Evolutionary conservation across 1,140 invertebrate genomes (phyloP), one percentile per base, ranked within the genome.

Genomic region (Popillia japonica): DNA sequence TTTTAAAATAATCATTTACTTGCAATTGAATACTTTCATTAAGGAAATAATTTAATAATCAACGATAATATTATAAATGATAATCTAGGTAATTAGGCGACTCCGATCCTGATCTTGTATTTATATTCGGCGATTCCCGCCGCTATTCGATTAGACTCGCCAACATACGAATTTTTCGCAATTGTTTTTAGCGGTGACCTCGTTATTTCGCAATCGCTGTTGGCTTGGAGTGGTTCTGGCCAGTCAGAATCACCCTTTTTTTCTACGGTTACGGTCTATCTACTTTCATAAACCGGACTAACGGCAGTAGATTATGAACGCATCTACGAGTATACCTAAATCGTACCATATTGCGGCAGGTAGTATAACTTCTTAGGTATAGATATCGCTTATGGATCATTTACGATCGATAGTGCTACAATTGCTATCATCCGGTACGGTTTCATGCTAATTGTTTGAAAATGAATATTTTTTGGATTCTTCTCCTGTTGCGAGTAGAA

Each of bases 81-180:
- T n/a, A n/a, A n/a, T n/a, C n/a, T n/a, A n/a, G 17, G 3, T 9
- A 27, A 64, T 23, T 64, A 64, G 22, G n/a, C 61, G 6, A 64
- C 17, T 64, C 17, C 61, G 61, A 0, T 64, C 17, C 61, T 64
- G 61, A 20, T 64, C 23, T 48, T n/a, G 41, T 59, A 59, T 11
- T 22, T 22, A 17, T 17, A 17, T 6, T 64, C 61, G 61, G 61
- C 23, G 3, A 22, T 23, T 64, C 3, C 17, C 61, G 61, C 11
- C 23, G 23, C 17, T 9, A 27, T 27, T 64, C 61, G 61, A 23
- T 27, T 20, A n/a, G 17, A 22, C 40, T 40, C 72, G 72, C 14
- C 20, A n/a, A n/a, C n/a, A n/a, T n/a, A n/a, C n/a, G 7, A 73
- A 40, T 73, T 73, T 73, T 73, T 73, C 72, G 72, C 72, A 73